Base-by-base conservation (phyloP, 2,113 vertebrate species). In the Maylandia zebra region DNA sequence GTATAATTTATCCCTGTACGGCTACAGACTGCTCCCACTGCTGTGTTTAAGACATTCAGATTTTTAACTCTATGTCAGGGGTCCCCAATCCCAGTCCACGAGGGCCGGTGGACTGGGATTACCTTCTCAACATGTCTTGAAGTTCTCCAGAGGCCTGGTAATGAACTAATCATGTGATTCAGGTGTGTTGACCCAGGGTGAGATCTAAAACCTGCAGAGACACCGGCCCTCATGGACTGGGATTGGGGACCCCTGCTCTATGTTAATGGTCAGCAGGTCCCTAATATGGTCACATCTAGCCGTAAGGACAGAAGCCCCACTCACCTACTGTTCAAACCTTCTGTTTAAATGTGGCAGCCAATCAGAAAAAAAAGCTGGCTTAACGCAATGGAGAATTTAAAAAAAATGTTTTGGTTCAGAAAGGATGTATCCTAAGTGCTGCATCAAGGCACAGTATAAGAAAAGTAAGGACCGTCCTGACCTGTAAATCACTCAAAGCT, bases 61-160 rank as follows among this genome's bases (percentile, higher is more conserved):
- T 7, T 45, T 74, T 74, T 45, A 16, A 74, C 41, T 74, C 38
- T 27, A 27, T 41, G 7, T 7, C 53, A 24, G 53, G 53, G 53
- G 2, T 56, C 0, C 53, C 22, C 22, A 13, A 56, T 1, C 22
- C 22, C 22, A 56, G 55, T 13, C 55, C 22, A 13, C 4, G 3
- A 56, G 53, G 53, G 22, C 53, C 6, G 4, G 53, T 56, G 24
- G 24, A 24, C 24, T 24, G 24, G 24, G 24, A 0, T 56, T 53
- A 53, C 10, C 19, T 53, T 4, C 55, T 56, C 55, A 27, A 27
- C 1, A 0, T 57, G 22, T 57, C 0, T 14, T 57, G 22, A 5
- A 57, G 24, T 5, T 57, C 24, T 57, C 55, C 55, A 27, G 12
- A 57, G 24, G 12, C 12, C 24, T 14, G 24, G 7, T 57, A 27